A percentile compares a stretch with the other conserved stretches of the same genome.
Evolutionary conservation across 2,797 vertebrate genomes (phyloP).

Genomic region (Tauraco hartlaubi): DNA sequence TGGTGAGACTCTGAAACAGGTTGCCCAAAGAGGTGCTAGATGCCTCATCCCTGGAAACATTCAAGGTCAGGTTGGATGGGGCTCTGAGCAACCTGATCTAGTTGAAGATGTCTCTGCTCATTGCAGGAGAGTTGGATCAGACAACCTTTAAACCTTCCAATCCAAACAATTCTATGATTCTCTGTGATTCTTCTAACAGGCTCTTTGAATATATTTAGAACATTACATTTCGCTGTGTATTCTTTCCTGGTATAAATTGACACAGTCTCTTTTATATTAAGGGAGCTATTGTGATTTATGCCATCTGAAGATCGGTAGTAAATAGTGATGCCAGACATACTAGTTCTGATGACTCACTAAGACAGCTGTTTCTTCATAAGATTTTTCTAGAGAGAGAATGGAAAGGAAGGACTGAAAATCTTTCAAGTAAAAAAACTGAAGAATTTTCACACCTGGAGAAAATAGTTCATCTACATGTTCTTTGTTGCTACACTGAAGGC

Average conservation of each 20-base stretch:
- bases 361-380: neutral
- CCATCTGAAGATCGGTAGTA: neutral
- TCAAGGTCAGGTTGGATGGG: neutral
- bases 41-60: neutral
- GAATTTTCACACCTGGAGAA: neutral
- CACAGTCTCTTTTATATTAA: neutral
- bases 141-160: neutral
- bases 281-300: neutral
- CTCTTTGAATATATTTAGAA: neutral
- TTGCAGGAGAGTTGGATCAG: accelerated
- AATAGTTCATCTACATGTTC: neutral
- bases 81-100: neutral
- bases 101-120: neutral
- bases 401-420: neutral
- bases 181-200: neutral
- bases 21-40: neutral
- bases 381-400: neutral
- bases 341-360: neutral
- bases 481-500: neutral
- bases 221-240: neutral
- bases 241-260: neutral
- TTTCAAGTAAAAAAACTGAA: neutral
- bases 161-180: neutral
- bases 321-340: neutral
- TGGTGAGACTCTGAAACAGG: neutral